Percentiles rank a stretch among this genome's conserved stretches.
phyloP scores from a whole-genome alignment of 2,113 vertebrate genomes.

The Nerophis ophidion region DNA sequence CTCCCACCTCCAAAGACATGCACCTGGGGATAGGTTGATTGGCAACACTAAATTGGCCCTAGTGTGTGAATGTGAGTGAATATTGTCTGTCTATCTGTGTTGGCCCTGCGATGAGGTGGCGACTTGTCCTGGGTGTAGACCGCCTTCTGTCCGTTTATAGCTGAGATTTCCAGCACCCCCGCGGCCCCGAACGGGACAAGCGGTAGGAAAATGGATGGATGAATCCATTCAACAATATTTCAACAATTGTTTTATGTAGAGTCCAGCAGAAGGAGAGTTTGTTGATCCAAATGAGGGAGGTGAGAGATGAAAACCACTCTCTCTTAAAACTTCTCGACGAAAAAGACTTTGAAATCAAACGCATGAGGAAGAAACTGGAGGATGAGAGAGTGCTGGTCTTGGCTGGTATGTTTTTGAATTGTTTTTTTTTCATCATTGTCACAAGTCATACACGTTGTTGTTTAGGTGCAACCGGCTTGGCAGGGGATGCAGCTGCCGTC shows the following conservation, averaged over 20 bases:
- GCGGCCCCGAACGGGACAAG: no score
- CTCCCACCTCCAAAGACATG: no score
- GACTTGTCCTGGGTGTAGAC: no score
- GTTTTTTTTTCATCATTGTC: not conserved
- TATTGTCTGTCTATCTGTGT: no score
- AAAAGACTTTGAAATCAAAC: constrained; percentile 86
- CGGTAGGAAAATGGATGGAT: no score
- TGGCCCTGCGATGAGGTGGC: no score
- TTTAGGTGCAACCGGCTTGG: constrained; percentile 74
- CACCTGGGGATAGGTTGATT: no score
- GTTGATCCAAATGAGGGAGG: constrained; percentile 73
- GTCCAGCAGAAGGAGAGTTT: constrained; percentile 63
- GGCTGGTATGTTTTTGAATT: constrained; percentile 66
- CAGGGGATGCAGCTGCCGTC: constrained; percentile 81
- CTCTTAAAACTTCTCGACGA: constrained; percentile 84
- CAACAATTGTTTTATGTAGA: not conserved
- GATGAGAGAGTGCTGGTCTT: constrained; percentile 75
- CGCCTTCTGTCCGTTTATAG: no score
- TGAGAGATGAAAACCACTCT: constrained; percentile 82
- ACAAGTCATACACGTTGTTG: not conserved
- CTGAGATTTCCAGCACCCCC: no score
- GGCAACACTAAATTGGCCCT: no score
- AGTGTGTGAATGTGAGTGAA: no score
- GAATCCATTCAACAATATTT: no score
- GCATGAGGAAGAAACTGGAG: constrained; percentile 79